Evolutionary conservation across 2,113 vertebrate genomes (phyloP).

Genomic region (Ictidomys tridecemlineatus): DNA sequence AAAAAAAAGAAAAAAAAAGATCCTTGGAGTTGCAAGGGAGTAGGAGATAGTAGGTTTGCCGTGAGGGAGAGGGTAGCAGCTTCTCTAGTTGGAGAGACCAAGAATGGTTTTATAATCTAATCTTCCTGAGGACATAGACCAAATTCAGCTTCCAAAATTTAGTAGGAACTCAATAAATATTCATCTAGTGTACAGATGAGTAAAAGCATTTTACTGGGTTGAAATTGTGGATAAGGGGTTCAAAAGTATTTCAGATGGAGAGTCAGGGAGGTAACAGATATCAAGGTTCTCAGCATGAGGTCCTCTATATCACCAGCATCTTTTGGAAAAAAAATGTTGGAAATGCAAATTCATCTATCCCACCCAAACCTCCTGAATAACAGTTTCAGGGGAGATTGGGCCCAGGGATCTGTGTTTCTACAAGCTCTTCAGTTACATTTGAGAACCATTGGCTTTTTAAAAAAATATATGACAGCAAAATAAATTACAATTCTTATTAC

Average conservation of each 20-base stretch:
- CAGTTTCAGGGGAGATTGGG: not conserved
- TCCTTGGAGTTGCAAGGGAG: not conserved
- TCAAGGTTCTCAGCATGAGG: not conserved
- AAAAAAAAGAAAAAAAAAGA: too few species aligned
- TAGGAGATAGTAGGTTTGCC: accelerated
- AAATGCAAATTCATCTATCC: not conserved
- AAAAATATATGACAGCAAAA: too few species aligned
- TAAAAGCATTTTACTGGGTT: not conserved
- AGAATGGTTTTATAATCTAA: not conserved
- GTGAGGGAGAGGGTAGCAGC: not conserved
- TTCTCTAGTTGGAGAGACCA: not conserved
- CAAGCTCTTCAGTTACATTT: not conserved
- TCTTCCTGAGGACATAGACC: not conserved
- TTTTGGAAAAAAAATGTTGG: not conserved
- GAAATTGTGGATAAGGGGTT: not conserved
- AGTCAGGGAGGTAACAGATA: not conserved
- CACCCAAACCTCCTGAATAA: not conserved
- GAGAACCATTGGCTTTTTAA: too few species aligned
- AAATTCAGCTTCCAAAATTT: not conserved
- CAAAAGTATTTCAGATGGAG: not conserved
- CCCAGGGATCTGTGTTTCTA: not conserved
- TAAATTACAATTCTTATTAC: too few species aligned
- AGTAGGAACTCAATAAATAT: not conserved
- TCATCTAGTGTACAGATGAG: not conserved
- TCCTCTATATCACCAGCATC: not conserved